Base-by-base conservation (phyloP, 2,113 vertebrate species). In the Onychostoma macrolepis region DNA sequence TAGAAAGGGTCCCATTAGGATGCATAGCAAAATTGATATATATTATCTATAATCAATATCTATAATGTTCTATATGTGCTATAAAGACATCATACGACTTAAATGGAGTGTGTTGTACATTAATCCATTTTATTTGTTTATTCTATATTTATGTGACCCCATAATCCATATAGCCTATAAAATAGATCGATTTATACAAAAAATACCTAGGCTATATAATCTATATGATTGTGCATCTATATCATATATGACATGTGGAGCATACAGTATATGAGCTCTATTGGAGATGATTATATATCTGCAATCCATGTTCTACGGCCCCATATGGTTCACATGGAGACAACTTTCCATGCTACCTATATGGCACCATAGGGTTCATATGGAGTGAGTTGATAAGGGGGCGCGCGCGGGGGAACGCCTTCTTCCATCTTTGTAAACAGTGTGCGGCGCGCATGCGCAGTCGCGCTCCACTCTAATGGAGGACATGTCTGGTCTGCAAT, bases 391-490 rank as follows among this genome's bases (percentile, higher is more conserved):
- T 61, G 38, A 79, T 28, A 19, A 77, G 41, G 86, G 11, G 4
- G 24, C 24, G 69, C 50, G 48, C 71, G 30, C 28, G 58, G 77
- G 76, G 89, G 86, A 89, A 91, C 94, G 92, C 56, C 93, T 93
- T 87, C 80, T 33, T 69, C 67, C 53, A 50, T 67, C 76, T 76
- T 65, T 94, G 94, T 95, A 95, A 95, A 96, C 93, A 95, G 93
- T 92, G 63, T 77, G 79, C 86, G 13, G 48, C 0, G 92, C 67
- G 94, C 95, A 92, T 95, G 95, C 94, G 95, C 89, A 50, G 45
- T 77, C 33, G 80, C 84, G 80, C 87, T 88, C 43, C 80, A 84
- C 88, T 93, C 87, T 92, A 95, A 96, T 95, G 95, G 95, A 93
- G 91, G 93, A 93, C 90, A 87, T 89, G 86, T 63, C 86, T 80